Conservation (phyloP, 2,113 vertebrate species). For the Pristiophorus japonicus region DNA sequence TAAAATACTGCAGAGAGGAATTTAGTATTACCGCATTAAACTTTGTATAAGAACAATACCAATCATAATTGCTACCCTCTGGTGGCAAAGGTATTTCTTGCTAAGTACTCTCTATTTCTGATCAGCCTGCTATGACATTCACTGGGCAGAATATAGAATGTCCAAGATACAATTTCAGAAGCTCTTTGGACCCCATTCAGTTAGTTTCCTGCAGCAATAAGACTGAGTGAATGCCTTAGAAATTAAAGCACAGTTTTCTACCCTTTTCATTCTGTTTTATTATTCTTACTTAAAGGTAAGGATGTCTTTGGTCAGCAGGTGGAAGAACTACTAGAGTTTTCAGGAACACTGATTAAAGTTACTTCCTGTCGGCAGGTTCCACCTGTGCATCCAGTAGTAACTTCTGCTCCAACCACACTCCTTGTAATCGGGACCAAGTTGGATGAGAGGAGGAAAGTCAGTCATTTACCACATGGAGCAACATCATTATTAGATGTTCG, state of each 20-base stretch:
- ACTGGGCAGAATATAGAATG: not conserved
- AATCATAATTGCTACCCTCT: not conserved
- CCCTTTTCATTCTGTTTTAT: not conserved
- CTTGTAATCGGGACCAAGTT: not conserved
- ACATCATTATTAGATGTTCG: not conserved
- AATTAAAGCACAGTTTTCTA: not conserved
- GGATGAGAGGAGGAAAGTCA: not conserved
- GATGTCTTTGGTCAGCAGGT: not conserved
- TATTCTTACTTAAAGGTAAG: not conserved
- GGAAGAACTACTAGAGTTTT: not conserved
- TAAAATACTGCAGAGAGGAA: not conserved
- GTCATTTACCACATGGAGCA: not conserved
- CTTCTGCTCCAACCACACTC: not conserved
- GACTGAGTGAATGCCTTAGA: not conserved
- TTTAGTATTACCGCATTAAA: not conserved
- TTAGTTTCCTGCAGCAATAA: not conserved
- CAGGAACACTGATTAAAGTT: not conserved
- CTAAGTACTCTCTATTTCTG: not conserved
- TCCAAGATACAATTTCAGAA: not conserved
- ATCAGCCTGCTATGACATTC: not conserved
- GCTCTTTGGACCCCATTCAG: not conserved
- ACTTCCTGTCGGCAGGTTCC: not conserved
- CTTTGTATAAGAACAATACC: not conserved
- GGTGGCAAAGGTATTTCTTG: not conserved
- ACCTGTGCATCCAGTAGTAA: not conserved